phyloP scores from a whole-genome alignment of 2,888 invertebrate genomes.

The Rotaria sp. region DNA sequence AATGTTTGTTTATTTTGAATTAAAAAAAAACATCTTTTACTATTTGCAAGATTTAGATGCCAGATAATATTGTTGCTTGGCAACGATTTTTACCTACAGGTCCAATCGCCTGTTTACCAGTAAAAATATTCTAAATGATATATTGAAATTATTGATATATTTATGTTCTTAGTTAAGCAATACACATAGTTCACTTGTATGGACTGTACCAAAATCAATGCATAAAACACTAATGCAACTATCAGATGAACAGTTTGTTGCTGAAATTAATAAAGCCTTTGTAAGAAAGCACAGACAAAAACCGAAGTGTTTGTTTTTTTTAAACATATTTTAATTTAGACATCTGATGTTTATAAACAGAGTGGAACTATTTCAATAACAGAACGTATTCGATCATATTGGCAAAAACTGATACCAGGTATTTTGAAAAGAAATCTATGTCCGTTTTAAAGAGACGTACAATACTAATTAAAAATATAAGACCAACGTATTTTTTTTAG shows the following conservation, averaged over 20 bases:
- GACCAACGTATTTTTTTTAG: too few relatives aligned
- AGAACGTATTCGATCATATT: neutral
- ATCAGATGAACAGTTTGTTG: slow-evolving; percentile 73
- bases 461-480: too few relatives aligned
- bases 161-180: slow-evolving; percentile 61
- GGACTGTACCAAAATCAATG: slow-evolving; percentile 72
- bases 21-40: neutral
- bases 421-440: neutral
- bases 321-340: neutral
- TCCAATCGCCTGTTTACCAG: slow-evolving; percentile 80
- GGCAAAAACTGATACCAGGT: slow-evolving; percentile 18
- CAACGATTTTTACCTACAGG: slow-evolving; percentile 86
- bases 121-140: slow-evolving; percentile 44
- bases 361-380: neutral
- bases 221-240: slow-evolving; percentile 68
- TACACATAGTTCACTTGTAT: slow-evolving; percentile 78
- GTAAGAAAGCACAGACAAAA: slow-evolving; percentile 58
- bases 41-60: slow-evolving; percentile 57
- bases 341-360: slow-evolving; percentile 8
- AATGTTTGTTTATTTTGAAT: slow-evolving; percentile 57
- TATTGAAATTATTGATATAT: neutral
- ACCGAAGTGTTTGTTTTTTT: too few relatives aligned
- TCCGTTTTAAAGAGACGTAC: too few relatives aligned
- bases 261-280: slow-evolving; percentile 76
- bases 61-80: slow-evolving; percentile 81